Conservation (phyloP, 1,140 invertebrate species). For the Trypoxylus dichotomus region DNA sequence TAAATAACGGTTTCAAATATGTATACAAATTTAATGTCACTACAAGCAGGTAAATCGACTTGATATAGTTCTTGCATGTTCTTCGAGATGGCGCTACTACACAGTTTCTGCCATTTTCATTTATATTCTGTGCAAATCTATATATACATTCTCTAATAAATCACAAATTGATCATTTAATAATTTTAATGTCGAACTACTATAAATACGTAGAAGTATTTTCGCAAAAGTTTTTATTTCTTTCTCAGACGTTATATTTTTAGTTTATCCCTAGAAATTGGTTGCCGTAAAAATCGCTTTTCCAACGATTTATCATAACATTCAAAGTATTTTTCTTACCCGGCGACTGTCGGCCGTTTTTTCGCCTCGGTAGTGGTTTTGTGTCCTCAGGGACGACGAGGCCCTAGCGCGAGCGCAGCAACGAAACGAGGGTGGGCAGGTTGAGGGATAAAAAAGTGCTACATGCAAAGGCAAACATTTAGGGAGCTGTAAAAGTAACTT, state of each 20-base stretch:
- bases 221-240: background rate
- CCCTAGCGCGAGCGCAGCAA: background rate
- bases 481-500: slow-evolving; percentile 35
- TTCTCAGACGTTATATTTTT: too few relatives aligned
- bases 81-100: too few relatives aligned
- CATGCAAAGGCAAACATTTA: slow-evolving; percentile 44
- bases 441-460: slow-evolving; percentile 44
- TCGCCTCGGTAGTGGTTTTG: slow-evolving; percentile 3
- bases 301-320: slow-evolving; percentile 21
- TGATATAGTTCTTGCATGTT: too few relatives aligned
- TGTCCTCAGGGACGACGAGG: background rate
- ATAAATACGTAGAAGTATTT: background rate
- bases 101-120: too few relatives aligned
- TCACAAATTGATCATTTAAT: too few relatives aligned
- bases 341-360: background rate
- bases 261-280: slow-evolving; percentile 4
- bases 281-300: background rate
- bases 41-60: too few relatives aligned
- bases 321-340: slow-evolving; percentile 16
- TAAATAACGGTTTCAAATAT: too few relatives aligned
- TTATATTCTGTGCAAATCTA: too few relatives aligned
- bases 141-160: too few relatives aligned
- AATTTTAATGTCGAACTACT: too few relatives aligned
- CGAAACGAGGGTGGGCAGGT: background rate
- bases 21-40: too few relatives aligned